Conservation (phyloP, 2,797 vertebrate genomes). For the Channallabes apus region DNA sequence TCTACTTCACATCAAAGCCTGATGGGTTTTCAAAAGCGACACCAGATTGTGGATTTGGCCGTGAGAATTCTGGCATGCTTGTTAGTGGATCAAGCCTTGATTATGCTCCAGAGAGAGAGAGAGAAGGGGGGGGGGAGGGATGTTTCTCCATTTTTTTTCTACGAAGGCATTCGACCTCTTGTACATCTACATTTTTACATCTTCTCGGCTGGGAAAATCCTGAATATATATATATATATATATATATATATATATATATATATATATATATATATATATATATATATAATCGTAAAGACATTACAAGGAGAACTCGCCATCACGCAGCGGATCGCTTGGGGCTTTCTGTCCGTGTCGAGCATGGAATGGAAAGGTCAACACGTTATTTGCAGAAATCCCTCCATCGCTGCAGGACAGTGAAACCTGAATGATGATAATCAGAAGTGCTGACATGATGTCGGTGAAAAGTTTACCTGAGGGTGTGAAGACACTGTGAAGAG, state of each 20-base stretch:
- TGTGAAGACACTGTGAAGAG: not conserved
- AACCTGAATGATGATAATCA: constrained; percentile 8
- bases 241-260: not conserved
- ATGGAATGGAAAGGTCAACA: constrained; percentile 32
- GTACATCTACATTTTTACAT: not conserved
- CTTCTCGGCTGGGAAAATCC: not conserved
- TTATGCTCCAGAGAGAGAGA: constrained; percentile 15
- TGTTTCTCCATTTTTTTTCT: not conserved
- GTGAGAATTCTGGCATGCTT: constrained; percentile 6
- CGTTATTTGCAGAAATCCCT: constrained; percentile 27
- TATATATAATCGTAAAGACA: not conserved
- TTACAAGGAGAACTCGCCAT: constrained; percentile 1
- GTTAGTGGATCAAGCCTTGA: constrained; percentile 32
- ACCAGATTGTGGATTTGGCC: constrained; percentile 18
- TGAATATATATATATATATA: not conserved
- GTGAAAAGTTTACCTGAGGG: constrained; percentile 21
- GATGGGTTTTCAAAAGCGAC: constrained; percentile 11
- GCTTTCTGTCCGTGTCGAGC: not conserved
- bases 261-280: not conserved
- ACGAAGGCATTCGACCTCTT: not conserved
- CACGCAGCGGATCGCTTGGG: not conserved
- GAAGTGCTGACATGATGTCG: constrained; percentile 29
- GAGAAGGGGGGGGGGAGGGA: not conserved
- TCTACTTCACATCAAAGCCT: constrained; percentile 38
- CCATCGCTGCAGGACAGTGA: not conserved